These are phyloP conservation scores for Eumacrocentrus americanus DNA, from an alignment of 2,888 invertebrate species.

Conservation along the genomic window DNA sequence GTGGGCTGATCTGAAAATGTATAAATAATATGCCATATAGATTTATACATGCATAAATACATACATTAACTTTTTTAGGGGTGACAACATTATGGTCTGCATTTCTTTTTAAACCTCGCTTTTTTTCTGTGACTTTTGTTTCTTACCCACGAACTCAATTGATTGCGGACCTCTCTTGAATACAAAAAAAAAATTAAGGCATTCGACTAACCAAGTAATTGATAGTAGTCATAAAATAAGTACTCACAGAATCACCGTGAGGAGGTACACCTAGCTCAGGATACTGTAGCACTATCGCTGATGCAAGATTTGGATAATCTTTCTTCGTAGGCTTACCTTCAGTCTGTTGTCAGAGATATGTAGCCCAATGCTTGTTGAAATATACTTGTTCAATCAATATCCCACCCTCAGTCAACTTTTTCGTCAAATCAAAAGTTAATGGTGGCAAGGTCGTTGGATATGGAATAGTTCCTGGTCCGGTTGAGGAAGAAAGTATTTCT, in stretches of 20 bases:
- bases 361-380: background rate
- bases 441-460: no score
- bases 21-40: background rate
- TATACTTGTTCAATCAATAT: background rate
- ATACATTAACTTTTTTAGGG: background rate
- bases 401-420: no score
- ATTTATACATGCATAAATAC: background rate
- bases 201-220: background rate
- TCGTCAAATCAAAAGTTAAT: no score
- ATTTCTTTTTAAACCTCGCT: background rate
- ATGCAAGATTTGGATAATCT: slow-evolving; percentile 2
- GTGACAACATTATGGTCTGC: background rate
- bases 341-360: background rate
- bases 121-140: background rate
- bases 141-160: background rate
- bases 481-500: no score
- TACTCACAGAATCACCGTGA: background rate
- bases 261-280: background rate
- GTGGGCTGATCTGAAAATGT: background rate
- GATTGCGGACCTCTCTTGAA: background rate
- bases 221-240: no score
- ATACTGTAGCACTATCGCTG: background rate
- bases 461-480: no score
- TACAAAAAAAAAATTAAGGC: background rate
- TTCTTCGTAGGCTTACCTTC: background rate